phyloP scores from a whole-genome alignment of 2,113 vertebrate species.

The Psophia crepitans region DNA sequence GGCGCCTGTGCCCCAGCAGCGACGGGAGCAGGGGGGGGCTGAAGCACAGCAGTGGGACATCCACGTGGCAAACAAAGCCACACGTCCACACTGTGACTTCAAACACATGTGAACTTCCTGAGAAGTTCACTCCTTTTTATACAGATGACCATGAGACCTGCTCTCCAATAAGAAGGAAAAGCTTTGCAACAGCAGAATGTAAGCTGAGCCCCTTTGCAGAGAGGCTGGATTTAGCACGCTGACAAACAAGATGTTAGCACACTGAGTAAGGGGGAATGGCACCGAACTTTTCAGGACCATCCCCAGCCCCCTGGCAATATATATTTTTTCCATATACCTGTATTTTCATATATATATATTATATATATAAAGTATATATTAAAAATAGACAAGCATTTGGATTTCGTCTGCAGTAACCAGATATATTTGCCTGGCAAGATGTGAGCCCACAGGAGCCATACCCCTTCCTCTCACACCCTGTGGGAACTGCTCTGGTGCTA shows the following conservation, averaged over 20 bases:
- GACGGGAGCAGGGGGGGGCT: not conserved
- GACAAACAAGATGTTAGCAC: not conserved
- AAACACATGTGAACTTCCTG: not conserved
- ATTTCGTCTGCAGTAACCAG: not conserved
- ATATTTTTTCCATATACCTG: not conserved
- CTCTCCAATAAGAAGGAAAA: not conserved
- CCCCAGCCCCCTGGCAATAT: not conserved
- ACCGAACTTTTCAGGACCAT: not conserved
- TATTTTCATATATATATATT: not conserved
- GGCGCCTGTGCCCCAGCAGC: not conserved
- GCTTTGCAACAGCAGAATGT: not conserved
- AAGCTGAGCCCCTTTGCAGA: not conserved
- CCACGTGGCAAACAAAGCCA: not conserved
- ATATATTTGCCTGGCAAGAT: not conserved
- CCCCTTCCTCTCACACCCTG: not conserved
- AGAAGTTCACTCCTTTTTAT: not conserved
- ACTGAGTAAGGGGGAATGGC: not conserved
- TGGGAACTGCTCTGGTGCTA: not conserved
- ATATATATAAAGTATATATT: too few species aligned
- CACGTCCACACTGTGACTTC: rapidly evolving
- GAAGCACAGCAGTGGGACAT: not conserved
- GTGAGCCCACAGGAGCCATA: not conserved
- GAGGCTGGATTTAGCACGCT: not conserved
- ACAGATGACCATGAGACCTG: not conserved
- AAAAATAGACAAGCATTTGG: not conserved